Evolutionary conservation across 1,140 invertebrate species (phyloP), one percentile per base, ranked within the genome.

Genomic region (Aphaenogaster ashmeadi): DNA sequence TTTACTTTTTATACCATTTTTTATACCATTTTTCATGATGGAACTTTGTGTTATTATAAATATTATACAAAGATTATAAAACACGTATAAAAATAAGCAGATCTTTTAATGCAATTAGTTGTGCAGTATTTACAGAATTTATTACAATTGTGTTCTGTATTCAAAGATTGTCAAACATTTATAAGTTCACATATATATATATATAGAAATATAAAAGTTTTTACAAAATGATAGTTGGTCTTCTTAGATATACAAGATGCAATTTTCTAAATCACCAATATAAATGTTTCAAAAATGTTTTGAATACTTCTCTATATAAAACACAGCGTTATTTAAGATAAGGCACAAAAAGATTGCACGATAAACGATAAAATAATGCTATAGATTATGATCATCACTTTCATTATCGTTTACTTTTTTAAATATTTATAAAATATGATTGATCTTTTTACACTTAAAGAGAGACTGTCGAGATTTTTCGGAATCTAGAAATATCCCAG

Each of bases 381-480:
- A 77, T 11, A 47, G 15, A 50, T 56, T 87, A 83, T 27, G n/a
- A 36, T 71, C 33, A 9, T 89, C 54, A 69, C 15, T 72, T 50
- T 66, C 33, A 66, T 74, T 15, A 67, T 64, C 8, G 3, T 88
- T 85, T 80, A 90, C 71, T 90, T 88, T 69, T 90, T 88, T 69
- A 87, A 67, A 50, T 90, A 84, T 87, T 87, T 47, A 62, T 72
- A 54, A 67, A 38, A 67, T 74, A 62, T 52, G 72, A 33, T 64
- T 79, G 18, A 11, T 67, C 13, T 88, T 86, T 77, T 66, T 78
- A 89, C 6, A 78, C n/a, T 64, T 4, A 69, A 41, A 66, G 8
- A 54, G 72, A 89, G 33, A 74, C 50, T 38, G 5, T 44, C 21
- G 3, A 27, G 54, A 27, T 81, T 60, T 81, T 87, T 84, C 27